These are phyloP conservation scores for Nycticebus coucang DNA, from an alignment of 2,113 vertebrate species.

Conservation along the genomic window DNA sequence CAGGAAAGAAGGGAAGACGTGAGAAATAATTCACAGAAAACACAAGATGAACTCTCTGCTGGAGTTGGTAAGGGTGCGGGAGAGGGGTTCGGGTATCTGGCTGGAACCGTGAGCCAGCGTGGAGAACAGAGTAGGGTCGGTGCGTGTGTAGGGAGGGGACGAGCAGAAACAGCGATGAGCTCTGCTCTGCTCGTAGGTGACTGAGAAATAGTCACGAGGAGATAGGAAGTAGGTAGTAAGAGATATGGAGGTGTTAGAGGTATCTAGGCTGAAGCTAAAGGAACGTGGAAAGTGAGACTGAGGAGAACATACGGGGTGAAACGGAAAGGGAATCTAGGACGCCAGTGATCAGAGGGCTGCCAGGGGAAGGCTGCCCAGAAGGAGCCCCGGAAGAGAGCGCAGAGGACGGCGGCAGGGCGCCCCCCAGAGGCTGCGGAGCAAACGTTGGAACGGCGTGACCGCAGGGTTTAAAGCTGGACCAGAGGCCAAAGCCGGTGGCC, in stretches of 20 bases:
- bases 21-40: neutral
- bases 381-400: too few relatives aligned
- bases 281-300: neutral
- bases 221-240: neutral
- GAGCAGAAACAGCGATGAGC: neutral
- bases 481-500: too few relatives aligned
- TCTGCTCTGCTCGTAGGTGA: neutral
- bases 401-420: too few relatives aligned
- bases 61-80: neutral
- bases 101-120: neutral
- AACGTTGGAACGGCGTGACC: too few relatives aligned
- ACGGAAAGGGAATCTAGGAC: neutral
- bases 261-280: neutral
- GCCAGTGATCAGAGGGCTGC: too few relatives aligned
- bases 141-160: neutral
- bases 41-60: neutral
- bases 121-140: neutral
- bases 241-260: too few relatives aligned
- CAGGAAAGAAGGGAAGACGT: neutral
- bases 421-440: too few relatives aligned
- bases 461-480: too few relatives aligned
- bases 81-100: neutral
- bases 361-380: too few relatives aligned
- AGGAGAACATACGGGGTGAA: neutral
- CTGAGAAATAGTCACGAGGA: neutral